Evolutionary conservation across 2,113 vertebrate genomes (phyloP).

Genomic region (Heterochromis multidens): DNA sequence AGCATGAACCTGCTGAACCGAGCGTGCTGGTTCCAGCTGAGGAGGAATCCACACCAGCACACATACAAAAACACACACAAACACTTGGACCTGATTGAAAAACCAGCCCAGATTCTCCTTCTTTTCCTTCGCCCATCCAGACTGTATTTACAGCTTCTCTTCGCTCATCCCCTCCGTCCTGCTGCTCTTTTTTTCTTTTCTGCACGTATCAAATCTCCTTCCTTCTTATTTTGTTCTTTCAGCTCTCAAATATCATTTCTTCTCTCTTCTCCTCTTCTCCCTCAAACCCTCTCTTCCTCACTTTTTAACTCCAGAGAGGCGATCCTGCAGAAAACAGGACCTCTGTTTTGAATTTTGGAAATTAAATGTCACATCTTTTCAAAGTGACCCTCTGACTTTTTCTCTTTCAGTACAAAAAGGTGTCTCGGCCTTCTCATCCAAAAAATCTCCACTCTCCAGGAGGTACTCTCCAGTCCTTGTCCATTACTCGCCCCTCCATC

Average conservation of each 20-base stretch:
- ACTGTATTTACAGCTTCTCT: neutral
- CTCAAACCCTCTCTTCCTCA: neutral
- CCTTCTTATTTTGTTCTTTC: neutral
- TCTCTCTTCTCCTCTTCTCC: neutral
- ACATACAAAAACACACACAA: neutral
- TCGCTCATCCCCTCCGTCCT: neutral
- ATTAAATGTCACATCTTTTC: slow-evolving; percentile 45
- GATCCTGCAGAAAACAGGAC: neutral
- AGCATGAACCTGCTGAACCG: slow-evolving; percentile 30
- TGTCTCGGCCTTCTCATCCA: neutral
- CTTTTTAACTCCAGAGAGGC: neutral
- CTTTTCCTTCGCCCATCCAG: neutral
- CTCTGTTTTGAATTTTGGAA: slow-evolving; percentile 15
- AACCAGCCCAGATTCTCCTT: neutral
- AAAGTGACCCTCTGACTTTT: slow-evolving; percentile 22
- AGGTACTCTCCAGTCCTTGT: neutral
- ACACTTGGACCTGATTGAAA: neutral
- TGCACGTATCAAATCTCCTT: neutral
- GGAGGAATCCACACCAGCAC: neutral
- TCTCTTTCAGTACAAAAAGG: neutral
- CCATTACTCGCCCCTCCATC: neutral
- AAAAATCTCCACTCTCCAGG: neutral
- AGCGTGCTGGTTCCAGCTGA: slow-evolving; percentile 13
- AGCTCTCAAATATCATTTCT: neutral
- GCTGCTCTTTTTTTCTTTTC: neutral